These are phyloP conservation scores for Troides helena DNA, from an alignment of 2,888 invertebrate genomes.

Conservation along the genomic window DNA sequence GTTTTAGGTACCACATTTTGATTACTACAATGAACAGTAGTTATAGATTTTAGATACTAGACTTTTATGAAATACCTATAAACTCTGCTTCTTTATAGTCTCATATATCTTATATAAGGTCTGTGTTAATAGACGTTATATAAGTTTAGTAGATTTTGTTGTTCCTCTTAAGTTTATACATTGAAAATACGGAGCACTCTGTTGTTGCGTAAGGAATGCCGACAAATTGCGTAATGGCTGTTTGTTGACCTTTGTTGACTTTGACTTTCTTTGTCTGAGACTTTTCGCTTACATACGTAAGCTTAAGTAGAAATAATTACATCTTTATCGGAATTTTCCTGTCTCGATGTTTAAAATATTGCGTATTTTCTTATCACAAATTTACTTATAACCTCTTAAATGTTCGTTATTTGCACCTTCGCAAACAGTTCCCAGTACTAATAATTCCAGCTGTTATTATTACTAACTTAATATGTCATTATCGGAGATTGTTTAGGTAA, in stretches of 20 bases:
- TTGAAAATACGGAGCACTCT: neutral
- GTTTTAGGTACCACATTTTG: no score
- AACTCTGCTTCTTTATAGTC: neutral
- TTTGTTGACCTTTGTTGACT: constrained; percentile 19
- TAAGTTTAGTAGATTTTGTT: neutral
- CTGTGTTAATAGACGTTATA: neutral
- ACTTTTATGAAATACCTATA: no score
- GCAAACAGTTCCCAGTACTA: no score
- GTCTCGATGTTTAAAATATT: no score
- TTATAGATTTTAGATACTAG: no score
- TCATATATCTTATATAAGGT: neutral
- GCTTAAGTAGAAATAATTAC: neutral
- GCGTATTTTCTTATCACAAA: no score
- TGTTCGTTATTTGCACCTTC: no score
- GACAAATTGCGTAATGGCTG: constrained; percentile 15
- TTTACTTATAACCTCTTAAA: no score
- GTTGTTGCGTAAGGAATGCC: constrained; percentile 10
- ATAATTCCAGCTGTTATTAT: no score
- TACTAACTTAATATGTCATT: no score
- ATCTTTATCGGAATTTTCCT: neutral
- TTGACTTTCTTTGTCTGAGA: constrained; percentile 6
- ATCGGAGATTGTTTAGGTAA: no score
- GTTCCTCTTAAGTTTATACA: neutral
- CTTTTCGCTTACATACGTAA: neutral
- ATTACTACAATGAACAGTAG: no score